Evolutionary conservation across 2,113 vertebrate species (phyloP).

Genomic region (Xyliphius kryptos): DNA sequence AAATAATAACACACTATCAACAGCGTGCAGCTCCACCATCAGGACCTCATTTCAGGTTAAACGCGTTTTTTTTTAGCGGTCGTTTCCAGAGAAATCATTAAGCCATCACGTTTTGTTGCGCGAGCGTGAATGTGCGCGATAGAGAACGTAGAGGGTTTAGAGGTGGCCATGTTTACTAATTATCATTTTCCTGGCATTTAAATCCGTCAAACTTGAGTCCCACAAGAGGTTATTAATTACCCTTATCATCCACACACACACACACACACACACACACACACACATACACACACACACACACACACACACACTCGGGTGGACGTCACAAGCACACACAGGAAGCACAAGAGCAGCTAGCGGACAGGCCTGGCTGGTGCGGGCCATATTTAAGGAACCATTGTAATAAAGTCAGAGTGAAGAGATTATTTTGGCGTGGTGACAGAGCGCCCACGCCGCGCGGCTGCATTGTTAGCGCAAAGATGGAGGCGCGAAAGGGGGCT

Average conservation of each 20-base stretch:
- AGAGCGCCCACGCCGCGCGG: slow-evolving; percentile 33
- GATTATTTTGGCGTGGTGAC: slow-evolving; percentile 42
- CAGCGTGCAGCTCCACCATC: too few species aligned
- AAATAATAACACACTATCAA: too few species aligned
- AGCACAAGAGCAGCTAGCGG: slow-evolving; percentile 35
- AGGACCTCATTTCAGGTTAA: too few species aligned
- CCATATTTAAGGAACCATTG: slow-evolving; percentile 45
- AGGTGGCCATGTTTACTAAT: slow-evolving; percentile 30
- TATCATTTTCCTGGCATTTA: slow-evolving; percentile 40
- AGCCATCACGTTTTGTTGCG: not conserved
- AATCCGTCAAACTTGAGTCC: slow-evolving; percentile 38
- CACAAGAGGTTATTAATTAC: slow-evolving; percentile 46
- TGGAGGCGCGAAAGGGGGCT: slow-evolving; percentile 34
- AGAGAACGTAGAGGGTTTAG: not conserved
- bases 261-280: slow-evolving; percentile 15
- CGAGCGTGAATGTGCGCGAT: slow-evolving; percentile 24
- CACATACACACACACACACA: slow-evolving; percentile 30
- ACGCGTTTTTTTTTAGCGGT: too few species aligned
- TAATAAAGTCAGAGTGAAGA: slow-evolving; percentile 41
- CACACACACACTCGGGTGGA: slow-evolving; percentile 19
- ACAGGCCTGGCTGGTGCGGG: slow-evolving; percentile 28
- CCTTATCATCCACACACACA: slow-evolving; percentile 34
- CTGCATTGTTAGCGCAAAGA: slow-evolving; percentile 44
- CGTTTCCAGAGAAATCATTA: too few species aligned
- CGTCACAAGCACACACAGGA: slow-evolving; percentile 17